These are phyloP conservation scores for Nasonia giraulti DNA, from an alignment of 1,140 invertebrate genomes.

Conservation along the genomic window DNA sequence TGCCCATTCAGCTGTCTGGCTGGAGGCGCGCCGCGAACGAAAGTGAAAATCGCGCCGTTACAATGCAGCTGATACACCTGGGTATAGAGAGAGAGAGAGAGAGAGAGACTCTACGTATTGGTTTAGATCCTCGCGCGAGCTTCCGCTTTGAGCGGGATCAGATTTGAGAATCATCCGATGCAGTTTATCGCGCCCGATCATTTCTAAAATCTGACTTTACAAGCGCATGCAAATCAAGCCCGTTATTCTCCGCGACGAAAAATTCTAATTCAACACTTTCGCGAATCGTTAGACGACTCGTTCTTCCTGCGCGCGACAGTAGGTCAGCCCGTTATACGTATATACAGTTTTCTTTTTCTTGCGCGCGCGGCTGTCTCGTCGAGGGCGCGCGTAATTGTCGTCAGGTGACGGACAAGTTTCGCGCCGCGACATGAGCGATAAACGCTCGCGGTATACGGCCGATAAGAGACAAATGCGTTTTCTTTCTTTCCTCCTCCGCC, in stretches of 20 bases:
- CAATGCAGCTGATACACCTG: neutral
- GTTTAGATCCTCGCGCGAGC: constrained; percentile 3
- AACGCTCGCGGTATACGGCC: neutral
- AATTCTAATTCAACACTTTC: too few relatives aligned
- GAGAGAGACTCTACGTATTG: neutral
- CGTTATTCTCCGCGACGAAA: neutral
- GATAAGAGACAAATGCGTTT: constrained; percentile 25
- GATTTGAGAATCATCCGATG: neutral
- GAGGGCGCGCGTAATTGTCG: constrained; percentile 3
- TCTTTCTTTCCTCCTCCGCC: neutral
- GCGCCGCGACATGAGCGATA: neutral
- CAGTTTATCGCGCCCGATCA: too few relatives aligned
- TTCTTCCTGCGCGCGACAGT: too few relatives aligned
- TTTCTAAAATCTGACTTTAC: neutral
- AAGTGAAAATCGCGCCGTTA: constrained; percentile 23
- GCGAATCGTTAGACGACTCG: too few relatives aligned
- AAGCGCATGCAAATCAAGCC: neutral
- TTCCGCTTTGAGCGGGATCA: neutral
- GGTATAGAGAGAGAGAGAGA: neutral
- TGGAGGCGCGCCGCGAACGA: constrained; percentile 2
- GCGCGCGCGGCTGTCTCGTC: neutral
- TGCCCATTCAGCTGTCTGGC: neutral
- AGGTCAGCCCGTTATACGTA: neutral
- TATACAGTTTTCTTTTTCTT: neutral
- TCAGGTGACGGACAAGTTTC: constrained; percentile 44